Evolutionary conservation across 2,797 vertebrate species (phyloP), one percentile per base, ranked within the genome.

Genomic region (Acridotheres tristis): DNA sequence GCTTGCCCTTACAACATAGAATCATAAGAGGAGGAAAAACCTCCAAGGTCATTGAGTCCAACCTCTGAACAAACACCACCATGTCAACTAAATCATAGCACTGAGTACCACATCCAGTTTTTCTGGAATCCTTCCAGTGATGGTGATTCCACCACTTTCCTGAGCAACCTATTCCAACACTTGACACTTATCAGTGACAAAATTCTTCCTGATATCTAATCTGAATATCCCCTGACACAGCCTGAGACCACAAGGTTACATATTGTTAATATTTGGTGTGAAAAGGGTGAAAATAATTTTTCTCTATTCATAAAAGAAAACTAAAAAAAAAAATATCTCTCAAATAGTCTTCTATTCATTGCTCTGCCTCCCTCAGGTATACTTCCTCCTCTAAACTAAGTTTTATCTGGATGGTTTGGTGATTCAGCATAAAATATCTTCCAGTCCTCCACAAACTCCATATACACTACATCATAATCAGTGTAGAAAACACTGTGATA

Each of bases 31-130:
- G 13, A 76, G 50, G 23, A 57, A 63, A 76, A 50, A 45, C 12
- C 7, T 63, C 7, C 50, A 34, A 22, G 34, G 16, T 19, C 16
- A 57, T 50, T 0, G 1, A 57, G 14, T n/a, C 29, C 43, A 69
- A 13, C 4, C 16, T 57, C 34, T 71, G n/a, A 34, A 8, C 32
- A 21, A 68, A 69, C 26, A 50, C 18, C 3, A 55, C 9, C 13
- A 36, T 1, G 0, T 20, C 16, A 53, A n/a, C 30, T 34, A 43
- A 74, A 36, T 9, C 36, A 30, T 3, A 34, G 16, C 30, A 40
- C 23, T 45, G 17, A 7, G 4, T 8, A 8, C 8, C 29, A 10
- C 12, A 8, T 26, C 19, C 57, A 45, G 10, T 9, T 63, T n/a
- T 63, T 69, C 50, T 45, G 13, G 20, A 57, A 45, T 6, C 8